Conservation (phyloP, 2,113 vertebrate genomes). For the Chaetorhynchus papuensis region DNA sequence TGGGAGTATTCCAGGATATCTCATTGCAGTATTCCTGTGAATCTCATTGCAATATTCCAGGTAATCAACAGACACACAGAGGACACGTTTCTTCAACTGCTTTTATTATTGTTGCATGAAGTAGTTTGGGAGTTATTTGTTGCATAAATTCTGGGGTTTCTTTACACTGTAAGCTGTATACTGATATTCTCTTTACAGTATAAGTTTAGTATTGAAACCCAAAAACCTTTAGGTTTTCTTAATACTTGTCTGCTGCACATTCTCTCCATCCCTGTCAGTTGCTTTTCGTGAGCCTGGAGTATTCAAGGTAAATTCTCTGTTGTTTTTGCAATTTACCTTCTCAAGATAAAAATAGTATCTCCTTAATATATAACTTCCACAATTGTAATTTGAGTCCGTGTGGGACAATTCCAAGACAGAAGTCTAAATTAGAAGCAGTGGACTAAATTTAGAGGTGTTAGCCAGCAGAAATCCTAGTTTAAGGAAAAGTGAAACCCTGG, state of each 20-base stretch:
- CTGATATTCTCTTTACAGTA: neutral
- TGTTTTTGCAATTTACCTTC: neutral
- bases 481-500: neutral
- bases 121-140: neutral
- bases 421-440: neutral
- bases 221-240: neutral
- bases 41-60: neutral
- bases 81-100: neutral
- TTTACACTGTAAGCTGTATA: neutral
- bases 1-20: neutral
- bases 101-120: neutral
- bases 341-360: neutral
- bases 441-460: neutral
- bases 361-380: neutral
- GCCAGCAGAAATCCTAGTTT: neutral
- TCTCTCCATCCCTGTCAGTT: neutral
- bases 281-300: neutral
- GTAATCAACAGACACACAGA: neutral
- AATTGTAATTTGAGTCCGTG: neutral
- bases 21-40: neutral
- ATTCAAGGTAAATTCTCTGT: neutral
- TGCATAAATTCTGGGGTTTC: neutral
- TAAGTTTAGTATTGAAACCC: neutral
- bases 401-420: neutral
- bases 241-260: neutral